Base-by-base conservation (phyloP, 2,888 invertebrate species). In the Amblyjoppa proteus region DNA sequence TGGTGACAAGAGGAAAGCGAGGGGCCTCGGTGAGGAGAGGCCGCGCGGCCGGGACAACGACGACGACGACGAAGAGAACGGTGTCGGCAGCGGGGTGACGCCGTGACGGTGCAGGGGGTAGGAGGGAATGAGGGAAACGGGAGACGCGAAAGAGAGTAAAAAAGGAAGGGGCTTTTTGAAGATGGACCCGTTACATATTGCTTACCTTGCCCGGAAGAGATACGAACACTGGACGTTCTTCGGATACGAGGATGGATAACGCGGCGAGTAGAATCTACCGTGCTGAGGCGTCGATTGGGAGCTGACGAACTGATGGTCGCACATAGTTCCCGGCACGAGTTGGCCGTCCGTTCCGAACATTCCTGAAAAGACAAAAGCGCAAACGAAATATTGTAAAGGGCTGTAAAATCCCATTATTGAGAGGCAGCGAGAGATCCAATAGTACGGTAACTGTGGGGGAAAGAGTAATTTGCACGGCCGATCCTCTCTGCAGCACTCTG, bases 171-270 rank as follows among this genome's bases (percentile, higher is more conserved):
- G 9, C 66, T 73, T 69, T 84, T n/a, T 70, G 28, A 58, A 64
- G 45, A 70, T 61, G 61, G 28, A 11, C 58, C 58, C 61, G 75
- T 64, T 51, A 25, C 58, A 68, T 80, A 64, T 71, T 45, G 70
- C 88, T 92, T 93, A 97, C 97, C 97, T 97, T 77, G 98, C 99
- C 91, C 97, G 96, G 93, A 99, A 97, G 92, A 97, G 96, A 95
- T 98, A 98, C 84, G 97, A 96, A 94, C 99, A 99, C 92, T 97
- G 96, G 91, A 98, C 96, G 94, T 98, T 98, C 94, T 97, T 97
- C 28, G 99, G 99, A 94, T 99, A 99, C 91, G 97, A 97, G 90
- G 99, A 99, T 87, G 99, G 99, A 95, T 99, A 99, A 83, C 97
- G 97, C 0, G 99, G 99, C 77, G 99, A 99, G 94, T 97, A 98